phyloP scores from a whole-genome alignment of 2,888 invertebrate species.

The Digitonthophagus gazella region DNA sequence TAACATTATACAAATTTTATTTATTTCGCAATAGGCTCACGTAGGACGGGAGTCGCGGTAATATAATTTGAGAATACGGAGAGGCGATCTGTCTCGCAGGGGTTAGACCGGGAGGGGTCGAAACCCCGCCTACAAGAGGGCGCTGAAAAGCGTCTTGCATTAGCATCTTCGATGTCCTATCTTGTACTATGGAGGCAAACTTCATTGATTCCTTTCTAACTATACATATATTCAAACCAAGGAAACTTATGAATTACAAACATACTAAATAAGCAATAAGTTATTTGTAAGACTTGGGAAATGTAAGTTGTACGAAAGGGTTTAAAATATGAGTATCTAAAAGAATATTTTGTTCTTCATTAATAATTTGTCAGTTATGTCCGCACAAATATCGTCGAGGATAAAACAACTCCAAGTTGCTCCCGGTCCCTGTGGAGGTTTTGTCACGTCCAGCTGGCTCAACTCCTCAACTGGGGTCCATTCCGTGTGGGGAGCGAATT shows the following conservation, averaged over 20 bases:
- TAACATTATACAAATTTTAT: conserved; percentile 54
- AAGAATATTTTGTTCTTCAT: conserved; percentile 11
- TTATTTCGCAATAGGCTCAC: conserved; percentile 55
- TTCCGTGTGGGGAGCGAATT: conserved; percentile 35
- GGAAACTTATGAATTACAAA: too few relatives aligned
- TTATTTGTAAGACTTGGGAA: too few relatives aligned
- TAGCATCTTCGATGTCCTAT: conserved; percentile 43
- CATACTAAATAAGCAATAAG: too few relatives aligned
- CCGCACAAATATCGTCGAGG: conserved; percentile 24
- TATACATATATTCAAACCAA: too few relatives aligned
- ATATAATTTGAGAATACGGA: conserved; percentile 52
- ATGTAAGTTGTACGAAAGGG: too few relatives aligned
- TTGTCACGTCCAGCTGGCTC: conserved; percentile 51
- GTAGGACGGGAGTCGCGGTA: conserved; percentile 50
- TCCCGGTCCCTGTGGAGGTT: conserved; percentile 52
- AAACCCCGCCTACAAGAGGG: conserved; percentile 29
- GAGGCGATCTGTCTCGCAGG: conserved; percentile 50
- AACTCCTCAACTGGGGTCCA: conserved; percentile 45
- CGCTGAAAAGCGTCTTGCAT: conserved; percentile 39
- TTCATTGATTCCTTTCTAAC: conserved; percentile 11
- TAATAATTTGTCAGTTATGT: conserved; percentile 25
- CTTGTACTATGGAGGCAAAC: conserved; percentile 25
- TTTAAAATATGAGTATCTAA: too few relatives aligned
- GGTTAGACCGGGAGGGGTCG: conserved; percentile 26
- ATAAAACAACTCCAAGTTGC: conserved; percentile 30